phyloP scores from a whole-genome alignment of 2,797 vertebrate species.

The Psittacula echo region DNA sequence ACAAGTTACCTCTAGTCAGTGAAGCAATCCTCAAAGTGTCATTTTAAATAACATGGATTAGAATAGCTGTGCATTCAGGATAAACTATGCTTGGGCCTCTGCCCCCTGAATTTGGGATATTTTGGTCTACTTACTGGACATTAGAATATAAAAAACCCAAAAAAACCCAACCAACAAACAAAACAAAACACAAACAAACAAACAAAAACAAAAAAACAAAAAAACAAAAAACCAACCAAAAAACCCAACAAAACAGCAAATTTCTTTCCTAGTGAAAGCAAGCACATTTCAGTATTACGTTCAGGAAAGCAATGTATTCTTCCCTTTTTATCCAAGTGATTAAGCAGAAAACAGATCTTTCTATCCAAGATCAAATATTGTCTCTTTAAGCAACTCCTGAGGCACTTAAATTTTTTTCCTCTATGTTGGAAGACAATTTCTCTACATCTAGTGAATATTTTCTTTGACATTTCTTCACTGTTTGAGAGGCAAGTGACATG shows the following conservation, averaged over 20 bases:
- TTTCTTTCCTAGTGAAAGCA: not conserved
- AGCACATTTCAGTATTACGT: not conserved
- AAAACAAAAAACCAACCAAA: not conserved
- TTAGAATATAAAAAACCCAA: not conserved
- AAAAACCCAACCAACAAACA: not conserved
- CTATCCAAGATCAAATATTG: not conserved
- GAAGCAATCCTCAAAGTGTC: not conserved
- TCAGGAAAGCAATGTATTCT: not conserved
- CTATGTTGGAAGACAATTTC: not conserved
- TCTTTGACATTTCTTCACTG: not conserved
- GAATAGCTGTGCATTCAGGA: not conserved
- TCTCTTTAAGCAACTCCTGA: not conserved
- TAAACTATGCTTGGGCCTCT: not conserved
- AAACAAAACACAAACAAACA: not conserved
- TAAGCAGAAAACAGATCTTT: not conserved
- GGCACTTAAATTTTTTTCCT: not conserved
- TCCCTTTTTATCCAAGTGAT: not conserved
- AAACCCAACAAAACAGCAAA: not conserved
- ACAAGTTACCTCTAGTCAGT: not conserved
- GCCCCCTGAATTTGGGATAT: not conserved
- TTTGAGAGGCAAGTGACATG: not conserved
- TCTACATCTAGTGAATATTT: not conserved
- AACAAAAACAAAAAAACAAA: no score
- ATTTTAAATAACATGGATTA: not conserved
- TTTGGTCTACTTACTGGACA: not conserved